These are phyloP conservation scores for Syngnathoides biaculeatus DNA, from an alignment of 2,113 vertebrate genomes.

Conservation along the genomic window DNA sequence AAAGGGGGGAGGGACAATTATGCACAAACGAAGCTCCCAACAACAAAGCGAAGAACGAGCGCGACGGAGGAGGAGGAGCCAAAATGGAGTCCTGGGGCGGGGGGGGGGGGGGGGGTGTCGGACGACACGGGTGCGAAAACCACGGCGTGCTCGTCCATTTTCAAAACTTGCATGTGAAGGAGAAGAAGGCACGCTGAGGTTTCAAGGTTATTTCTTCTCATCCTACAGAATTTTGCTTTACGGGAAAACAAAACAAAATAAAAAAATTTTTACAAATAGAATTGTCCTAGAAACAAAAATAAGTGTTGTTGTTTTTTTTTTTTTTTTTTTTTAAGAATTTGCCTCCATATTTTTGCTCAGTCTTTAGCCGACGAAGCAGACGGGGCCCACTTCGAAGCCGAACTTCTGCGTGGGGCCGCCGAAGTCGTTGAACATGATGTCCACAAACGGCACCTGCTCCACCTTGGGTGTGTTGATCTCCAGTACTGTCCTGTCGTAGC, in stretches of 20 bases:
- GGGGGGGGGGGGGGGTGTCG: too few species aligned
- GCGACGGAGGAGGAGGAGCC: constrained; percentile 34
- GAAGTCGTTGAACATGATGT: constrained; percentile 99
- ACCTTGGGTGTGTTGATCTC: constrained; percentile 95
- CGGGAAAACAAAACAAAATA: constrained; percentile 80
- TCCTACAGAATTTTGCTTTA: constrained; percentile 66
- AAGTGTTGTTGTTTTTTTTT: constrained; percentile 33
- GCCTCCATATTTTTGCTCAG: constrained; percentile 60
- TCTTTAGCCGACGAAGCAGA: constrained; percentile 95
- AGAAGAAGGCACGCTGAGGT: constrained; percentile 89
- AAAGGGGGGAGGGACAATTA: constrained; percentile 70
- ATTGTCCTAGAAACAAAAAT: constrained; percentile 70
- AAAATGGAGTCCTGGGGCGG: constrained; percentile 55
- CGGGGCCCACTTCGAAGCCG: constrained; percentile 97
- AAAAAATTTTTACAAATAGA: constrained; percentile 70
- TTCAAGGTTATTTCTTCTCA: constrained; percentile 79
- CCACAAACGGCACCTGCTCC: constrained; percentile 92
- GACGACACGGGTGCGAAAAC: constrained; percentile 17
- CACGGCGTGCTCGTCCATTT: constrained; percentile 75
- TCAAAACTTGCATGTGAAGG: constrained; percentile 88
- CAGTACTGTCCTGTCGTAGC: constrained; percentile 94
- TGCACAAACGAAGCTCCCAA: constrained; percentile 68
- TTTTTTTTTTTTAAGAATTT: constrained; percentile 34
- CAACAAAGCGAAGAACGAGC: constrained; percentile 40
- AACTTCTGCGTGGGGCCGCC: constrained; percentile 95